Evolutionary conservation across 2,113 vertebrate genomes (phyloP).

Genomic region (Xyrauchen texanus): DNA sequence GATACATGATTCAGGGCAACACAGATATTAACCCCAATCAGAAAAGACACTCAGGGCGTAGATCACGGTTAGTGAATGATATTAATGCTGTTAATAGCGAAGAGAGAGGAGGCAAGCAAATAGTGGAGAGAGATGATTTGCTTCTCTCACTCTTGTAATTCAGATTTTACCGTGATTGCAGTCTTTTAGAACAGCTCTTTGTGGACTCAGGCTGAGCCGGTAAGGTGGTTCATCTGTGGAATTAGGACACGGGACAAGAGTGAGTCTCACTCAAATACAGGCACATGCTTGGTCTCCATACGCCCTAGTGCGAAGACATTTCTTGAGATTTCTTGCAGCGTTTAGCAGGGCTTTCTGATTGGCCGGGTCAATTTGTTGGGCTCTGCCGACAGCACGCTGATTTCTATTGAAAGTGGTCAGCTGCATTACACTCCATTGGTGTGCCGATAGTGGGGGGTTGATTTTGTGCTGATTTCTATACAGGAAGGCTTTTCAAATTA

Average conservation of each 20-base stretch:
- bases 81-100: conserved; percentile 7
- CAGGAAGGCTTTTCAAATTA: not conserved
- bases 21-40: conserved; percentile 10
- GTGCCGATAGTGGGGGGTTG: conserved; percentile 24
- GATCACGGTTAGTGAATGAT: conserved; percentile 25
- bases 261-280: not conserved
- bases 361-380: not conserved
- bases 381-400: conserved; percentile 5
- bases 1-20: not conserved
- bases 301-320: no score
- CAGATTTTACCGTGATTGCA: conserved; percentile 53
- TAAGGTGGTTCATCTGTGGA: conserved; percentile 48
- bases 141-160: not conserved
- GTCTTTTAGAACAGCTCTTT: conserved; percentile 54
- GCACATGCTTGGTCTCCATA: no score
- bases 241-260: conserved; percentile 41
- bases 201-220: conserved; percentile 30
- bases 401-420: conserved; percentile 21
- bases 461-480: conserved; percentile 28
- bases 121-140: conserved; percentile 29
- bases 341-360: conserved; percentile 8
- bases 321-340: not conserved
- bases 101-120: conserved; percentile 24
- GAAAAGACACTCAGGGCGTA: not conserved
- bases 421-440: conserved; percentile 5